A percentile compares a stretch with the other conserved stretches of the same genome.
Evolutionary conservation across 2,113 vertebrate genomes (phyloP).

Genomic region (Phyllostomus hastatus): DNA sequence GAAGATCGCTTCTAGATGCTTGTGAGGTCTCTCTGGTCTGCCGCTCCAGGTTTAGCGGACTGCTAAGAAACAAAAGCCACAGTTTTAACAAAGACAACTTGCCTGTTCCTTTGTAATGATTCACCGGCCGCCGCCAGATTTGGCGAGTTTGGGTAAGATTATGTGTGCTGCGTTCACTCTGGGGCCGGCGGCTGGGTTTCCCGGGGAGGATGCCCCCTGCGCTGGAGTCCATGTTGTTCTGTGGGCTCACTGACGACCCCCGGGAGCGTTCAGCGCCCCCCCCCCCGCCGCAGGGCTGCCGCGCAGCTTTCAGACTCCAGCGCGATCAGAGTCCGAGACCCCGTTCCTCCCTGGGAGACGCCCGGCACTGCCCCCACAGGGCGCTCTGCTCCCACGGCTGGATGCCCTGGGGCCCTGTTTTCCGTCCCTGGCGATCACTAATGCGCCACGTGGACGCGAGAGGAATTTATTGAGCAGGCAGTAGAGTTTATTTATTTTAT

Average conservation of each 20-base stretch:
- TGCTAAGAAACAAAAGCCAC: neutral
- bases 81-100: neutral
- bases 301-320: neutral
- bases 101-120: slow-evolving; percentile 11
- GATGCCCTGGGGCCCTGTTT: neutral
- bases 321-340: neutral
- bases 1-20: neutral
- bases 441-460: neutral
- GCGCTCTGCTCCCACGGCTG: neutral
- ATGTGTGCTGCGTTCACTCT: neutral
- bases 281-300: neutral
- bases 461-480: slow-evolving; percentile 11
- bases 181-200: neutral
- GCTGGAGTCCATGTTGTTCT: neutral
- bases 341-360: neutral
- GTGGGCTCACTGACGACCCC: neutral
- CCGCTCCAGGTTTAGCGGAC: neutral
- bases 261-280: neutral
- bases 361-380: neutral
- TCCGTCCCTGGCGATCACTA: neutral
- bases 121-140: neutral
- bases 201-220: neutral
- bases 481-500: neutral
- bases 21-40: neutral
- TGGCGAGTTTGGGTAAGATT: neutral